Percentiles rank a stretch among this genome's conserved stretches.
These are phyloP conservation scores for Bombus turneri DNA, from an alignment of 1,140 invertebrate genomes.

Conservation along the genomic window DNA sequence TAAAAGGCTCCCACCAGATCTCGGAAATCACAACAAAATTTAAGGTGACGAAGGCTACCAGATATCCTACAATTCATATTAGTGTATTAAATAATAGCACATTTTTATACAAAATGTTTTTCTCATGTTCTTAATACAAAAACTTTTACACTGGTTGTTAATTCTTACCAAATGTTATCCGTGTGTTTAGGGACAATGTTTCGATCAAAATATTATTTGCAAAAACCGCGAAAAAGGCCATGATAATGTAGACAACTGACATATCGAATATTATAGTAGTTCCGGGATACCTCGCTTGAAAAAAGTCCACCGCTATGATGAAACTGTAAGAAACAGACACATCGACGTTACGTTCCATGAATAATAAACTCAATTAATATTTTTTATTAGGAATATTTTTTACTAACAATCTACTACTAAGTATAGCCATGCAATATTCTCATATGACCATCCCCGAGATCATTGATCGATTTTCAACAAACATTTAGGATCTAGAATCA, in stretches of 20 bases:
- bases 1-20: constrained; percentile 92
- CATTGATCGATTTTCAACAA: not conserved
- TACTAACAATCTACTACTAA: not conserved
- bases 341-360: not conserved
- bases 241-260: constrained; percentile 94
- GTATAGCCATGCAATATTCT: not conserved
- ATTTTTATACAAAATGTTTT: too few species aligned
- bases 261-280: constrained; percentile 95
- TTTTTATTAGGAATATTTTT: not conserved
- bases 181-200: constrained; percentile 89
- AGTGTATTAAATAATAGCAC: not conserved
- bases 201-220: constrained; percentile 94
- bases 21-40: constrained; percentile 92
- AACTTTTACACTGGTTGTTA: not conserved
- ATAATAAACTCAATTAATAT: not conserved
- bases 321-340: constrained; percentile 85
- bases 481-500: not conserved
- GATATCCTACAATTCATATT: constrained; percentile 85
- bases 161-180: constrained; percentile 91
- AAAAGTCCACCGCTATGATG: constrained; percentile 95
- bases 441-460: too few species aligned
- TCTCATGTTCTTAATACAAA: not conserved
- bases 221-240: constrained; percentile 93
- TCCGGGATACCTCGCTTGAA: constrained; percentile 91
- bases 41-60: constrained; percentile 91